Base-by-base conservation (phyloP, 2,113 vertebrate species). In the Ahaetulla prasina region DNA sequence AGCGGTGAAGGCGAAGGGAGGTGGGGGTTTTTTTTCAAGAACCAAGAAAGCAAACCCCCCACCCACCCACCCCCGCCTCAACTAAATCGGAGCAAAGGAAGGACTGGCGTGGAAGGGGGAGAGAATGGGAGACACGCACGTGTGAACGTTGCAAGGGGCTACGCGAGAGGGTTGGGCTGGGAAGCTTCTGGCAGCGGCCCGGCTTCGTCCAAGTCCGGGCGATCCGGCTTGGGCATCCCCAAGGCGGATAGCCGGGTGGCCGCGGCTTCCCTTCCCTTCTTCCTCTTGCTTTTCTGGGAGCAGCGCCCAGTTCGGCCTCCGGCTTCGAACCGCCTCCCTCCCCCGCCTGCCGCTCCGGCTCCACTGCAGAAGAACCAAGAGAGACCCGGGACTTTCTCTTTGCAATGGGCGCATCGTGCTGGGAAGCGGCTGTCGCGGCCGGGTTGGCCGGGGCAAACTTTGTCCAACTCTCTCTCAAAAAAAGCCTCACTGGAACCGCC, bases 351-450 rank as follows among this genome's bases (percentile, higher is more conserved):
- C 60, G 27, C 25, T 4, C 57, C 27, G 25, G 57, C 27, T 63
- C 57, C 57, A 1, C 27, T 10, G 63, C 63, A 35, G 63, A 74
- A 35, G 1, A 35, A 14, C 63, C 63, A 1, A 63, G 27, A 63
- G 60, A 68, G 30, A 14, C 4, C 68, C 2, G 14, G 14, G n/a
- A 1, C 14, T 8, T 74, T 18, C 68, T 74, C 68, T 74, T 20
- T 3, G 68, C n/a, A 8, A 3, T 6, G 2, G 6, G 25, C 54
- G 30, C 30, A 0, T 2, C 11, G 54, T 0, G 8, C 53, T 30
- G 54, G 43, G 54, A 43, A 45, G 39, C 16, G 0, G 23, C 68
- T 8, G 68, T 2, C 30, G 30, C 14, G 60, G 60, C n/a, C 4
- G 12, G 3, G 30, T 30, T n/a, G 30, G 0, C 63, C 1, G 63